Evolutionary conservation across 2,113 vertebrate species (phyloP).

Genomic region (Monarcha castaneiventris): DNA sequence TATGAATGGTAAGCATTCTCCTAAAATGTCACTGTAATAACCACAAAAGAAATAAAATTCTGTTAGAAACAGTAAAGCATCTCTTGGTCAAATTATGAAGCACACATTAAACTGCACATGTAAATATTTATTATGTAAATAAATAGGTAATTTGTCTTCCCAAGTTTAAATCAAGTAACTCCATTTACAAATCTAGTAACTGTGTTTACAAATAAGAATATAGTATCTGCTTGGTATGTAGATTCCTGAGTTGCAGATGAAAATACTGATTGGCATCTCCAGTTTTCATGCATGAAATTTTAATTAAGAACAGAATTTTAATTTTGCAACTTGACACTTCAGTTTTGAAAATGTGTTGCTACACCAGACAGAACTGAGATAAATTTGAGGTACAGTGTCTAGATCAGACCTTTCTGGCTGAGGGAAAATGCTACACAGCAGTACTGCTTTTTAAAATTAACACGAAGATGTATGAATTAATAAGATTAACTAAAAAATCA

Average conservation of each 20-base stretch:
- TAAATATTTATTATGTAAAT: background rate
- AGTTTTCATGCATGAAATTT: background rate
- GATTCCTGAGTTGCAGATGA: background rate
- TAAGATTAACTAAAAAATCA: background rate
- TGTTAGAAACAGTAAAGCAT: background rate
- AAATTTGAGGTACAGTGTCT: background rate
- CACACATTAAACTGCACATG: background rate
- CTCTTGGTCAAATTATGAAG: background rate
- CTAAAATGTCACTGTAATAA: background rate
- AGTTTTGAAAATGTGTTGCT: background rate
- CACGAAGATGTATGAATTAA: background rate
- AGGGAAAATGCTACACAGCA: background rate
- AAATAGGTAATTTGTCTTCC: background rate
- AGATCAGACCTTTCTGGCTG: background rate
- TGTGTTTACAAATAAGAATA: background rate
- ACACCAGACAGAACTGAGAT: background rate
- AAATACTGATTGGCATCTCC: background rate
- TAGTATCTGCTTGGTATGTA: background rate
- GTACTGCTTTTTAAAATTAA: background rate
- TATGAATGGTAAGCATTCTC: constrained; percentile 47
- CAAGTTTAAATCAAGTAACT: background rate
- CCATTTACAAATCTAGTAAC: background rate
- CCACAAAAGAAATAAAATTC: background rate
- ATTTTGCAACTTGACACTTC: background rate
- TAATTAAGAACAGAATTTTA: background rate